phyloP scores from a whole-genome alignment of 2,888 invertebrate species.

The Cantharis flavilabris region DNA sequence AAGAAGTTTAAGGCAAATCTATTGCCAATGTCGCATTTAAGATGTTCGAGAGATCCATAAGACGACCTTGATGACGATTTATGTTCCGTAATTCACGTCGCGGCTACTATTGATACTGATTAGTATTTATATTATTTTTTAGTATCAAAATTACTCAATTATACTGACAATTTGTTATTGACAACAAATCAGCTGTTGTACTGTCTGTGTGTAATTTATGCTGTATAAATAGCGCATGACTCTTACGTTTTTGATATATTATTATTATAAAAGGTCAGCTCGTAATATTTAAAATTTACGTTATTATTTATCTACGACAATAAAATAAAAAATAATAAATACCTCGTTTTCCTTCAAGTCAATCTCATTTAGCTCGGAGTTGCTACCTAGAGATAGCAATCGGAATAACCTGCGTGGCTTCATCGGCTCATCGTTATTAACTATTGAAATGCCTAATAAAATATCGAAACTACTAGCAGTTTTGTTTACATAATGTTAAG shows the following conservation, averaged over 20 bases:
- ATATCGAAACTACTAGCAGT: neutral
- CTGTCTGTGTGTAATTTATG: neutral
- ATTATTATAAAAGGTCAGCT: neutral
- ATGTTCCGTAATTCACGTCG: neutral
- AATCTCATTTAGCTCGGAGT: neutral
- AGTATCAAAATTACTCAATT: conserved; percentile 9
- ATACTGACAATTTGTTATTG: neutral
- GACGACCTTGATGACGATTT: neutral
- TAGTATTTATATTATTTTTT: neutral
- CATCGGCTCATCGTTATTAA: conserved; percentile 28
- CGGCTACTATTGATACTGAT: conserved; percentile 6
- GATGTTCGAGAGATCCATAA: neutral
- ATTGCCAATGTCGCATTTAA: neutral
- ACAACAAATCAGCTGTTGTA: neutral
- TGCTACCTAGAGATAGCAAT: conserved; percentile 16
- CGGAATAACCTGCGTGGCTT: conserved; percentile 24
- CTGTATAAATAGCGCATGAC: neutral
- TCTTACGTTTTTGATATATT: neutral
- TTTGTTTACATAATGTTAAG: neutral
- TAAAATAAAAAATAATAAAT: neutral
- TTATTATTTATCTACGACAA: neutral
- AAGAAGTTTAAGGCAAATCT: neutral
- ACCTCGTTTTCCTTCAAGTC: neutral
- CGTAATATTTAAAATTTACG: neutral
- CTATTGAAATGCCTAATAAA: neutral